Evolutionary conservation across 2,888 invertebrate genomes (phyloP).

Genomic region (Campoplex capitator): DNA sequence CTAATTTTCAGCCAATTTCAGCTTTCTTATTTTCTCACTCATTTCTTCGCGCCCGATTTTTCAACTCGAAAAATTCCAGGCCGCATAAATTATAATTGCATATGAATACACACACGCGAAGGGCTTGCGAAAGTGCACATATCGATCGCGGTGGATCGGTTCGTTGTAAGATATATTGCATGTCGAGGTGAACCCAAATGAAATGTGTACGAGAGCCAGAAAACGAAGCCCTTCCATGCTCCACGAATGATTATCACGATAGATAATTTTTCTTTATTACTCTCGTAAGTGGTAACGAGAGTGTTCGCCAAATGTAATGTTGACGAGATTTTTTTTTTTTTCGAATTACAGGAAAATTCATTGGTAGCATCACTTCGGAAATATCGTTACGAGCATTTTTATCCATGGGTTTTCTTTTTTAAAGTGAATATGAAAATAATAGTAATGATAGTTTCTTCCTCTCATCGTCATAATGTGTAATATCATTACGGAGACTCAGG

Average conservation of each 20-base stretch:
- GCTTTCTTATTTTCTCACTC: background rate
- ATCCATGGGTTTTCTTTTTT: background rate
- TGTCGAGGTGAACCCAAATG: background rate
- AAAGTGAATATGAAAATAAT: background rate
- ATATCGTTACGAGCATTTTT: background rate
- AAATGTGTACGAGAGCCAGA: background rate
- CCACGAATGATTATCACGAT: background rate
- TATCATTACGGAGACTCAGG: background rate
- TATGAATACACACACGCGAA: conserved; percentile 10
- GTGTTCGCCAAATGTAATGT: background rate
- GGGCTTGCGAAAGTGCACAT: background rate
- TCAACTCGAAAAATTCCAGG: background rate
- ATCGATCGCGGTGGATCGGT: conserved; percentile 17
- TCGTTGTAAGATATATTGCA: conserved; percentile 24
- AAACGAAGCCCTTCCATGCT: background rate
- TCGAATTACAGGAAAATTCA: background rate
- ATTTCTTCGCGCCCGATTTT: background rate
- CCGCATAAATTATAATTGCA: background rate
- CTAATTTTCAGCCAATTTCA: background rate
- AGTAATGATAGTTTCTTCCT: background rate
- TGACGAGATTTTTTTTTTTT: background rate
- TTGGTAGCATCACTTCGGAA: background rate
- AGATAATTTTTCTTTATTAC: background rate
- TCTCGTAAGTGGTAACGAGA: background rate
- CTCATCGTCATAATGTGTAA: background rate